Base-by-base conservation (phyloP, 2,888 invertebrate species). In the Drosophila diplacantha region DNA sequence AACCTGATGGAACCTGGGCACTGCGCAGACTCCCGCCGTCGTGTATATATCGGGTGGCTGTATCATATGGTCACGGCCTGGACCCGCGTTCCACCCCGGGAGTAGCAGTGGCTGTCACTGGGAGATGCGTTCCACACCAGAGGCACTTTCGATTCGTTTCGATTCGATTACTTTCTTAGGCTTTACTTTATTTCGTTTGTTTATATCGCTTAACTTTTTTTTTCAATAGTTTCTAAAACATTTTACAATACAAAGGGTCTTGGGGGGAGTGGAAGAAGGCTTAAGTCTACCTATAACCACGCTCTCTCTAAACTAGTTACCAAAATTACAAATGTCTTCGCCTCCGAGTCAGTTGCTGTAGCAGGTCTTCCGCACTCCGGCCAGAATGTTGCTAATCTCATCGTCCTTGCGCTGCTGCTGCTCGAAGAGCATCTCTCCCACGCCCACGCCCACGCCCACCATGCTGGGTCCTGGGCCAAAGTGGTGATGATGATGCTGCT, bases 381-480 rank as follows among this genome's bases (percentile, higher is more conserved):
- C 96, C 69, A 96, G 90, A 82, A 96, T 95, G 78, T 95, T 95
- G 90, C 95, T 95, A 89, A 96, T 95, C 86, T 95, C 95, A 71
- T 95, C 95, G 72, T 95, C 95, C 53, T 92, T 92, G 75, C 94
- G 92, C n/a, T 74, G 82, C 52, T 71, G 76, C 24, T 89, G 89
- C 49, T 91, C 91, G 31, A 86, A 84, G 5, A 85, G 63, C 71
- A 85, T 73, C 31, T 85, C 86, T 1, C 61, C 64, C 5, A 69
- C 68, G 1, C 55, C 55, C 9, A 57, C 57, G 8, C 59, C 58
- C n/a, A 60, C 59, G 8, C 60, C 61, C 24, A 63, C 61, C 63
- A 63, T 62, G 3, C 63, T 41, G 7, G 64, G 20, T 18, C n/a
- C 60, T 0, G 60, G 35, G 7, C 18, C 60, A 14, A 67, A 41